Base-by-base conservation (phyloP, 1,140 invertebrate genomes). In the Proales similis region DNA sequence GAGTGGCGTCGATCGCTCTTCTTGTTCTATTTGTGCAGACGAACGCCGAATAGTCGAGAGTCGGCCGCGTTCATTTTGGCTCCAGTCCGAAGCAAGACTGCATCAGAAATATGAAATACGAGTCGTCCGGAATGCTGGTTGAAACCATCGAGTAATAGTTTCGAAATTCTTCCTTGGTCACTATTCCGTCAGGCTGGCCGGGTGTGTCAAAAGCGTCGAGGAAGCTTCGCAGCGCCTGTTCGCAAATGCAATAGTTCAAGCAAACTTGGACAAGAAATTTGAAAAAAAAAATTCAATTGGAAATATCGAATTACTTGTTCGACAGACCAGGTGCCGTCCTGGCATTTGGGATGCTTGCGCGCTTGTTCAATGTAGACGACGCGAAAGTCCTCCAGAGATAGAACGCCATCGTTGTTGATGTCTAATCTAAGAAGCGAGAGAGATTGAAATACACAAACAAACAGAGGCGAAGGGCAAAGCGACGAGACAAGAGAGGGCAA, bases 41-140 rank as follows among this genome's bases (percentile, higher is more conserved):
- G n/a, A n/a, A n/a, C n/a, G n/a, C n/a, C n/a, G n/a, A n/a, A n/a
- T n/a, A n/a, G n/a, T n/a, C n/a, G n/a, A n/a, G n/a, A n/a, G n/a
- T n/a, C n/a, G n/a, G n/a, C n/a, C n/a, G n/a, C n/a, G n/a, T n/a
- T n/a, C n/a, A n/a, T n/a, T n/a, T n/a, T n/a, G n/a, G n/a, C n/a
- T n/a, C n/a, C 24, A 29, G 30, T 9, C 20, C 22, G 45, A 57
- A 57, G 32, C 51, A 57, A 9, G 51, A 57, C 26, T 57, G 39
- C 51, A 57, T 57, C 36, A 57, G 30, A 39, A 57, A 57, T 29
- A 57, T 42, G 45, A 57, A 57, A 57, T 57, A 57, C 12, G 51
- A 57, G 32, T 57, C 51, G 30, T 57, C 51, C 45, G 51, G 51
- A 19, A 57, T 57, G 6, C 36, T 42, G 17, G 51, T 42, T 57